Percentiles rank a stretch among this genome's conserved stretches.
Conservation (phyloP, 2,113 vertebrate species). For the Amphilophus citrinellus region DNA sequence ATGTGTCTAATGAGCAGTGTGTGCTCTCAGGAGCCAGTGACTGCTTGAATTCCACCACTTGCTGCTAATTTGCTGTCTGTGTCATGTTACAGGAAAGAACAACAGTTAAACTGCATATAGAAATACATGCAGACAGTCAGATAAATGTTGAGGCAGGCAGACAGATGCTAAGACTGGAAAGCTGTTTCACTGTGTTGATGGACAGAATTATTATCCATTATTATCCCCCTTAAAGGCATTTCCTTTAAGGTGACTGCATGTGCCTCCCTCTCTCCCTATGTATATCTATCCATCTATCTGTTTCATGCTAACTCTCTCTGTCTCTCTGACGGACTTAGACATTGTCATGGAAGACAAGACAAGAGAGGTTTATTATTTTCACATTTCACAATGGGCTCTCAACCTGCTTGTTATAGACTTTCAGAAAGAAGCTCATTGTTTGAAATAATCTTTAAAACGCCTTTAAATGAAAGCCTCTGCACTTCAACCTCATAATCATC, state of each 20-base stretch:
- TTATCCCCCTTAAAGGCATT: constrained; percentile 39
- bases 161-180: not conserved
- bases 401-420: constrained; percentile 15
- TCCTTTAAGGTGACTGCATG: constrained; percentile 62
- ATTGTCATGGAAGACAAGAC: constrained; percentile 23
- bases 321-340: constrained; percentile 21
- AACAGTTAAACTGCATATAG: constrained; percentile 26
- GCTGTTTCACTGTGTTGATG: constrained; percentile 28
- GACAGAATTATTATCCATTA: constrained; percentile 51
- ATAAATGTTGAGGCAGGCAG: constrained; percentile 3
- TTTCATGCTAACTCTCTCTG: constrained; percentile 35
- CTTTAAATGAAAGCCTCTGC: constrained; percentile 56
- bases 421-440: constrained; percentile 51
- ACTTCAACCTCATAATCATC: constrained; percentile 63
- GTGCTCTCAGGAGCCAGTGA: constrained; percentile 25
- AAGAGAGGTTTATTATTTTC: constrained; percentile 33
- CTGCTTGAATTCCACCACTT: constrained; percentile 26
- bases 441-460: constrained; percentile 40
- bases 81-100: constrained; percentile 23
- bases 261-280: not conserved
- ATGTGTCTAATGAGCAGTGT: constrained; percentile 26
- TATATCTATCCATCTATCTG: constrained; percentile 24
- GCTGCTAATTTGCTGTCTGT: constrained; percentile 49
- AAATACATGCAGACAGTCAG: constrained; percentile 14
- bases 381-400: constrained; percentile 37